These are phyloP conservation scores for Nipponia nippon DNA, from an alignment of 2,113 vertebrate genomes.

Conservation along the genomic window DNA sequence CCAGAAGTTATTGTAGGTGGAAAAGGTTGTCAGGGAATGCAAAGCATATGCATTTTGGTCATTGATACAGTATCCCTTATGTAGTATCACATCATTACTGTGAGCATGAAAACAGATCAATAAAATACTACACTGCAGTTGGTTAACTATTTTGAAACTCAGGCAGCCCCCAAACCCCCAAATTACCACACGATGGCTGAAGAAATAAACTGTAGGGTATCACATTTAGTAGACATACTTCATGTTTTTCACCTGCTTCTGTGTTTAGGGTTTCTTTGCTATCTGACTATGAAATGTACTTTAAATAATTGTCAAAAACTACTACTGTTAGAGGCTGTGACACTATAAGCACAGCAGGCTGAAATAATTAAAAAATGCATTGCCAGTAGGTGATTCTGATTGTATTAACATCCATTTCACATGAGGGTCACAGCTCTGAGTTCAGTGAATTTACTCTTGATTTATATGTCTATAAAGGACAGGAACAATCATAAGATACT, in stretches of 20 bases:
- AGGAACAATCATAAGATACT: conserved; percentile 52
- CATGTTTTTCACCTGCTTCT: neutral
- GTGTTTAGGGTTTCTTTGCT: neutral
- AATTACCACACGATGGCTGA: neutral
- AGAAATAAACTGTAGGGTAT: neutral
- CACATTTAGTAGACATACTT: neutral
- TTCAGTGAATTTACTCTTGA: conserved; percentile 54
- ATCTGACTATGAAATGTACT: neutral
- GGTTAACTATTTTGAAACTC: neutral
- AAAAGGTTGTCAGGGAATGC: neutral
- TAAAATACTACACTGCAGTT: neutral
- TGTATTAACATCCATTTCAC: conserved; percentile 48
- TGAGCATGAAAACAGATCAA: neutral
- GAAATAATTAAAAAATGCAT: neutral
- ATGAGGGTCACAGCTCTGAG: conserved; percentile 39
- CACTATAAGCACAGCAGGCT: conserved; percentile 9
- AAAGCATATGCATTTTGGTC: neutral
- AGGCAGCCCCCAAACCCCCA: neutral
- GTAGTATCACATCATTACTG: neutral
- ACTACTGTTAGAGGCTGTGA: neutral
- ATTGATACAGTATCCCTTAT: neutral
- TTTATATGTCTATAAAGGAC: conserved; percentile 55
- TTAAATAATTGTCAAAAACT: conserved; percentile 25
- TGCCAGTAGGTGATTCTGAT: conserved; percentile 33
- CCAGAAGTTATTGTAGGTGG: neutral